Percentiles rank a stretch among this genome's conserved stretches.
Evolutionary conservation across 2,888 invertebrate species (phyloP).

Genomic region (Piscicola geometra): DNA sequence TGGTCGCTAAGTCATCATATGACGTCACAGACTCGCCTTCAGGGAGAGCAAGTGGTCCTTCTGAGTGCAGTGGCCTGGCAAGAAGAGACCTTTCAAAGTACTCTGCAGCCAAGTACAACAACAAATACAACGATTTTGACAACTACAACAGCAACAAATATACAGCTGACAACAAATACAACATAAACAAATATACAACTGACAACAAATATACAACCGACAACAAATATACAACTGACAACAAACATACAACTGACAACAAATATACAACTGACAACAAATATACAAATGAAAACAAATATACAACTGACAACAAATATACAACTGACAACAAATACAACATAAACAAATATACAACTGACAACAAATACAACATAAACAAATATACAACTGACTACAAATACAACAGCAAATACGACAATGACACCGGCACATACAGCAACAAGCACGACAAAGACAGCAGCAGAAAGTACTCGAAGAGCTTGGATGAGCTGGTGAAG

Average conservation of each 20-base stretch:
- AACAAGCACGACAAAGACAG: background rate
- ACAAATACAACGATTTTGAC: background rate
- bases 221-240: background rate
- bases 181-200: background rate
- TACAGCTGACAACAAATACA: background rate
- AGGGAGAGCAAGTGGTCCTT: too few species aligned
- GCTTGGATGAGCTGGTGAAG: background rate
- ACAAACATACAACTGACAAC: background rate
- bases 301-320: too few species aligned
- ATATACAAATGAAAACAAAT: too few species aligned
- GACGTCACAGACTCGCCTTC: background rate
- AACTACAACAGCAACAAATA: background rate
- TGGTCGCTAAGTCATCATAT: too few species aligned
- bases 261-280: too few species aligned
- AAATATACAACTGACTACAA: background rate
- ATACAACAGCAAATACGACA: constrained; percentile 1
- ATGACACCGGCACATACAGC: background rate
- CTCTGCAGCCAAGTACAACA: background rate
- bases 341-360: too few species aligned
- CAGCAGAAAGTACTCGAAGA: background rate
- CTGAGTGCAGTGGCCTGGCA: background rate
- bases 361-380: background rate
- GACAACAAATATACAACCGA: background rate
- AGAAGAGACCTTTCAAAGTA: background rate
- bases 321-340: background rate